phyloP scores from a whole-genome alignment of 1,140 invertebrate species.

The Hyles vespertilio region DNA sequence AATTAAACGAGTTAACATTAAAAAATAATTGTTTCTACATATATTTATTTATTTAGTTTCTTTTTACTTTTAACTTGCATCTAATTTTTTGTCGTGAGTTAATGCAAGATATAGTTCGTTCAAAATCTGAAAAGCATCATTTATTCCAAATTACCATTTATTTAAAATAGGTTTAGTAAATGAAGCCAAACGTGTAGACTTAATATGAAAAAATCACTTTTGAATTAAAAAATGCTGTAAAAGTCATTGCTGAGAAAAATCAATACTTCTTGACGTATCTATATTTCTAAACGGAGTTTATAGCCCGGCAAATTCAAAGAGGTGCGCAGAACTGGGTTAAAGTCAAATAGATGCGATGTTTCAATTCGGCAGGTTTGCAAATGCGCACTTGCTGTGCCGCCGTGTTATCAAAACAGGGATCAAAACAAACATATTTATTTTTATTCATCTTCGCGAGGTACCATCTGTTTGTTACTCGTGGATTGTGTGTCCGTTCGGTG shows the following conservation, averaged over 20 bases:
- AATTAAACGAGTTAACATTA: no score
- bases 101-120: no score
- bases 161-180: no score
- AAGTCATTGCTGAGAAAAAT: neutral
- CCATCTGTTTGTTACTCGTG: constrained; percentile 15
- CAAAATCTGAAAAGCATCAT: no score
- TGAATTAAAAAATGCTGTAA: no score
- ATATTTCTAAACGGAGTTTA: constrained; percentile 17
- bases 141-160: no score
- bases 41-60: no score
- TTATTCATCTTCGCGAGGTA: constrained; percentile 17
- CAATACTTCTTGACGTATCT: constrained; percentile 5
- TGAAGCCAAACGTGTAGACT: no score
- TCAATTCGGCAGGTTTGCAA: constrained; percentile 12
- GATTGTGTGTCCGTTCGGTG: constrained; percentile 8
- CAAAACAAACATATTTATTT: constrained; percentile 40
- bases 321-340: neutral
- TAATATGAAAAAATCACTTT: no score
- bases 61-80: no score
- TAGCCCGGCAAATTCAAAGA: constrained; percentile 14
- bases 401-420: constrained; percentile 21
- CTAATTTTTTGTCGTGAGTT: no score
- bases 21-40: no score
- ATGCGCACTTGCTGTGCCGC: constrained; percentile 13
- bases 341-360: constrained; percentile 6